A percentile compares a stretch with the other conserved stretches of the same genome.
Evolutionary conservation across 2,888 invertebrate genomes (phyloP).

Genomic region (Thymelicus lineola): DNA sequence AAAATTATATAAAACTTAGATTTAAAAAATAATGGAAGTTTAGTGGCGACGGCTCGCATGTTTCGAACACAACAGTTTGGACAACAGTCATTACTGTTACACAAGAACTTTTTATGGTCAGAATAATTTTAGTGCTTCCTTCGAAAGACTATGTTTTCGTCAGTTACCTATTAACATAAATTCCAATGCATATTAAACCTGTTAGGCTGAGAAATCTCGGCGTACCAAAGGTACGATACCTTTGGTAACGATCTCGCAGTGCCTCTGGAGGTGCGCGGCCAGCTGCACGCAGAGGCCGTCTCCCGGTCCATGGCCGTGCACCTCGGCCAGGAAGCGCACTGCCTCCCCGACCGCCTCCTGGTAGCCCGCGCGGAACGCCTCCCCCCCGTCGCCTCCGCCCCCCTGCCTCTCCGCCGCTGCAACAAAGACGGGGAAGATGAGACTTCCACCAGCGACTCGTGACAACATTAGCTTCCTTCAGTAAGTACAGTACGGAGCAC

Average conservation of each 20-base stretch:
- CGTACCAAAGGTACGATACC: conserved; percentile 58
- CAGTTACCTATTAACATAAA: too few relatives aligned
- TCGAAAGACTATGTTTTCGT: too few relatives aligned
- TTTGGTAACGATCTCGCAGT: conserved; percentile 88
- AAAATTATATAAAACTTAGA: too few relatives aligned
- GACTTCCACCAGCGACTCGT: conserved; percentile 52
- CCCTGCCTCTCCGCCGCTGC: conserved; percentile 68
- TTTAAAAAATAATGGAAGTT: too few relatives aligned
- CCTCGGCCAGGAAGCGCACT: conserved; percentile 94
- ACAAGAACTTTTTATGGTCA: too few relatives aligned
- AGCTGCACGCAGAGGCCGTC: conserved; percentile 93
- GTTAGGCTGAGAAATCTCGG: neutral
- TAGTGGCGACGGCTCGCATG: too few relatives aligned
- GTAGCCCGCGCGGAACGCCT: conserved; percentile 91
- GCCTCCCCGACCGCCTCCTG: conserved; percentile 96
- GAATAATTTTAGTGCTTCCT: too few relatives aligned
- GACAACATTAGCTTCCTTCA: conserved; percentile 67
- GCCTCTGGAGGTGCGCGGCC: conserved; percentile 92
- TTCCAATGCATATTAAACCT: neutral
- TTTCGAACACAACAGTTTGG: too few relatives aligned
- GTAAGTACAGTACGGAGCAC: conserved; percentile 42
- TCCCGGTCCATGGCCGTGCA: conserved; percentile 91
- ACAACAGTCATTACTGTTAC: too few relatives aligned
- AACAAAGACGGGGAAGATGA: conserved; percentile 60
- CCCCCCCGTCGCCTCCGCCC: conserved; percentile 93